These are phyloP conservation scores for Sisyra terminalis DNA, from an alignment of 2,888 invertebrate species.

Conservation along the genomic window DNA sequence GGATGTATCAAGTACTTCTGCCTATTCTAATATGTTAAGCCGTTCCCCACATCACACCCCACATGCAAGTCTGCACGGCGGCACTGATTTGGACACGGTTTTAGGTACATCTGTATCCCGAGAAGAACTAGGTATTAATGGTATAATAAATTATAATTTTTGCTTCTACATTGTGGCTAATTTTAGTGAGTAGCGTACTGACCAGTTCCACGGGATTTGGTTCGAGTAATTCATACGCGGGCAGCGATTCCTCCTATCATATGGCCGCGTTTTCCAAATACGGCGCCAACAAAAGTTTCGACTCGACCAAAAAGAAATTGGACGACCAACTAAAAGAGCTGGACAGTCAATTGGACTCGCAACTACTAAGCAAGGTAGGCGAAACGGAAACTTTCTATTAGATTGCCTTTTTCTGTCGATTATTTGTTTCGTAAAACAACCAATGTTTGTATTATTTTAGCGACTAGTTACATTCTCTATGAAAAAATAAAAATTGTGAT, in stretches of 20 bases:
- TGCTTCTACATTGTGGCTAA: conserved; percentile 10
- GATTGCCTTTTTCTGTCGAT: conserved; percentile 16
- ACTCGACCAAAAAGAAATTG: conserved; percentile 55
- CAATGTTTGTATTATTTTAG: too few relatives aligned
- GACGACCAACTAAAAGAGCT: conserved; percentile 70
- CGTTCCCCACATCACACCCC: conserved; percentile 32
- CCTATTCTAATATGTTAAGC: conserved; percentile 27
- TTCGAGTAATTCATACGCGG: conserved; percentile 36
- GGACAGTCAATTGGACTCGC: conserved; percentile 57
- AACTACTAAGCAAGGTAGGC: conserved; percentile 44
- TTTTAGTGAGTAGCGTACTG: conserved; percentile 36
- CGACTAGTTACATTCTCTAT: too few relatives aligned
- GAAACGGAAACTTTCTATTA: conserved; percentile 29
- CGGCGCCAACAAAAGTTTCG: conserved; percentile 41
- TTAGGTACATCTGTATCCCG: conserved; percentile 27
- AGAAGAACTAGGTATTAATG: conserved; percentile 26
- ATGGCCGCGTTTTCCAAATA: conserved; percentile 26
- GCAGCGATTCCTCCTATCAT: conserved; percentile 34
- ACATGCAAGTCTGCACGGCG: conserved; percentile 29
- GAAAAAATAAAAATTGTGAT: too few relatives aligned
- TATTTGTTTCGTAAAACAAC: too few relatives aligned
- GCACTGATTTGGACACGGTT: conserved; percentile 27
- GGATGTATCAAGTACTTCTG: conserved; percentile 32
- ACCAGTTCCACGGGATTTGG: conserved; percentile 39
- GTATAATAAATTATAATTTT: background rate